Base-by-base conservation (phyloP, 1,140 invertebrate genomes). In the Ptiloglossa arizonensis region DNA sequence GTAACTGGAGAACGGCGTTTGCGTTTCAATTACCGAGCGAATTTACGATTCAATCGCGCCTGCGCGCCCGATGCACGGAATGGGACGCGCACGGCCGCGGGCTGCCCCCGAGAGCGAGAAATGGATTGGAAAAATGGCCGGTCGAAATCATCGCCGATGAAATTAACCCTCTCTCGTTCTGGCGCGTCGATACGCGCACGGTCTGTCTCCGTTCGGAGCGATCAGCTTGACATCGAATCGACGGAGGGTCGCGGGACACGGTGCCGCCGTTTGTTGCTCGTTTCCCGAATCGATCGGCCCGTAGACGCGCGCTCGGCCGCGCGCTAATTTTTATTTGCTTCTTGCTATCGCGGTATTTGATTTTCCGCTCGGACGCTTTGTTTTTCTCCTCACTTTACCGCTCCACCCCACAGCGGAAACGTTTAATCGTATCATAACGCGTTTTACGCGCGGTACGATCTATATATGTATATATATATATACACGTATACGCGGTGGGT, bases 1-100 rank as follows among this genome's bases (percentile, higher is more conserved):
- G 79, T 82, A 87, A 82, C 74, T 67, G 79, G 72, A 78, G 76
- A 85, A 79, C 82, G 82, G 80, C 81, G 83, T 87, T 88, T 89
- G 83, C 87, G 84, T 89, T 87, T 88, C 87, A 89, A 89, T 89
- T 88, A 89, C 81, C 62, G 69, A 69, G 64, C 57, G 62, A 87
- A 84, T 78, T 79, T 75, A 83, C 76, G 75, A 78, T 85, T 79
- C 67, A 80, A 82, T 85, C 80, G 81, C 83, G 84, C 74, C 64
- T 73, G 82, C 81, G 71, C 75, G 71, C 59, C 63, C 50, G 19
- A 9, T 54, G 76, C 69, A 32, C 3, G 69, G 72, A 35, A 60
- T 38, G 78, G 52, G 54, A 56, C 32, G 48, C 17, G 46, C 15
- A 13, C 11, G 46, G 52, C n/a, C 24, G 24, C 5, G 15, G 62